A percentile compares a stretch with the other conserved stretches of the same genome.
phyloP scores from a whole-genome alignment of 2,113 vertebrate species.

The Ceratotherium simum region DNA sequence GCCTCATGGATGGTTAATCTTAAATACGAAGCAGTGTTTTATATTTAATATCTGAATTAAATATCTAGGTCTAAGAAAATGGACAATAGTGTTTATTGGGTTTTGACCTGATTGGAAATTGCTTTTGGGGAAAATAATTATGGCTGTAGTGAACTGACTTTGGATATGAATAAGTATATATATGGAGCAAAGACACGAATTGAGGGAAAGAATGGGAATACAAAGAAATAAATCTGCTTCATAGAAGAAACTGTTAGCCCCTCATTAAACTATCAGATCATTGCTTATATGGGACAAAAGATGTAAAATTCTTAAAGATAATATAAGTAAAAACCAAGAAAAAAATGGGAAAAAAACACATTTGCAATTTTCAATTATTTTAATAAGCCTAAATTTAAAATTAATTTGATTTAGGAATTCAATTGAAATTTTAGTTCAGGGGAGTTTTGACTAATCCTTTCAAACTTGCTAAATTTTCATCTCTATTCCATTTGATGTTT shows the following conservation, averaged over 20 bases:
- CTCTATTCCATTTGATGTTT: conserved; percentile 42
- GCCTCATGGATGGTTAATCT: background rate
- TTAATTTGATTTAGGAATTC: conserved; percentile 37
- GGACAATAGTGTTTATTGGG: background rate
- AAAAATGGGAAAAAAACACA: background rate
- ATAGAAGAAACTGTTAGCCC: background rate
- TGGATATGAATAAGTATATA: background rate
- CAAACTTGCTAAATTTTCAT: conserved; percentile 32
- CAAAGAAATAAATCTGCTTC: background rate
- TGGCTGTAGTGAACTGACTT: background rate
- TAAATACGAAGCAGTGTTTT: background rate
- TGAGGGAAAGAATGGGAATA: background rate
- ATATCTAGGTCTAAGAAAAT: background rate
- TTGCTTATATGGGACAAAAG: background rate
- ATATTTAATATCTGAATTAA: conserved; percentile 22
- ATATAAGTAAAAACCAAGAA: background rate
- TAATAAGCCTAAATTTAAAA: background rate
- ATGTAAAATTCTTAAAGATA: background rate
- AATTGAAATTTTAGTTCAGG: conserved; percentile 36
- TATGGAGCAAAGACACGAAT: background rate
- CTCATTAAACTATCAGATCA: background rate
- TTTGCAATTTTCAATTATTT: background rate
- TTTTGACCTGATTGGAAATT: background rate
- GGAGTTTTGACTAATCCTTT: conserved; percentile 56
- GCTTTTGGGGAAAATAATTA: background rate